A percentile compares a stretch with the other conserved stretches of the same genome.
Conservation (phyloP, 2,797 vertebrate genomes). For the Acestrorhynchus altus region DNA sequence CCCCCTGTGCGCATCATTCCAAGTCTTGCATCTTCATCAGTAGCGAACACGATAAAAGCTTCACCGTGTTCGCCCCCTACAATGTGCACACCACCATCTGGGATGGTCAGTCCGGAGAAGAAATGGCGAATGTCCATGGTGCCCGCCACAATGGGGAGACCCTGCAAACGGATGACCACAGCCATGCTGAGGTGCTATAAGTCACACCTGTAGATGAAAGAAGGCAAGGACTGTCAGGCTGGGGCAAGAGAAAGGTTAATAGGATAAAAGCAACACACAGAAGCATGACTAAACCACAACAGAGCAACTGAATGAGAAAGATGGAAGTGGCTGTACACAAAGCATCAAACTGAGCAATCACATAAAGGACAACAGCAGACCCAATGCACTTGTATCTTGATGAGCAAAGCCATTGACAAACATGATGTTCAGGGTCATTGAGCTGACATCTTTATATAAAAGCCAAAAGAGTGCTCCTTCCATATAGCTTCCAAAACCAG, state of each 20-base stretch:
- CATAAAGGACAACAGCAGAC: constrained; percentile 36
- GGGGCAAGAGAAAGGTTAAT: constrained; percentile 62
- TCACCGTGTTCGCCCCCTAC: constrained; percentile 99
- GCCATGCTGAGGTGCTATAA: constrained; percentile 90
- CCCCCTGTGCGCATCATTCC: constrained; percentile 99
- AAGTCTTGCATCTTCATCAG: constrained; percentile 98
- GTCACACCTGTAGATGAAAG: constrained; percentile 98
- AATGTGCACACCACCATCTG: constrained; percentile 99
- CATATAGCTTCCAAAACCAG: not conserved
- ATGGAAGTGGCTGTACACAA: constrained; percentile 32
- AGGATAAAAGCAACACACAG: constrained; percentile 57
- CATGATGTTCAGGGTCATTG: constrained; percentile 2
- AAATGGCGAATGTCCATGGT: constrained; percentile 99
- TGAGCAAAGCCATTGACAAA: constrained; percentile 36
- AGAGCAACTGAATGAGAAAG: constrained; percentile 24
- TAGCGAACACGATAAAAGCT: constrained; percentile 99
- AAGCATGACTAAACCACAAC: constrained; percentile 53
- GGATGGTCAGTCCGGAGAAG: constrained; percentile 99
- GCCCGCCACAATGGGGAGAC: constrained; percentile 99
- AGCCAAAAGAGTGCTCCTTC: constrained; percentile 12
- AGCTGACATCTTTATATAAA: constrained; percentile 14
- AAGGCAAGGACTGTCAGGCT: constrained; percentile 94
- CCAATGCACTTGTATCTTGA: constrained; percentile 30
- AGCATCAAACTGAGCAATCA: constrained; percentile 40
- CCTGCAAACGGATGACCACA: constrained; percentile 99